Evolutionary conservation across 1,140 invertebrate species (phyloP), one percentile per base, ranked within the genome.

Genomic region (Steinernema khuongi): DNA sequence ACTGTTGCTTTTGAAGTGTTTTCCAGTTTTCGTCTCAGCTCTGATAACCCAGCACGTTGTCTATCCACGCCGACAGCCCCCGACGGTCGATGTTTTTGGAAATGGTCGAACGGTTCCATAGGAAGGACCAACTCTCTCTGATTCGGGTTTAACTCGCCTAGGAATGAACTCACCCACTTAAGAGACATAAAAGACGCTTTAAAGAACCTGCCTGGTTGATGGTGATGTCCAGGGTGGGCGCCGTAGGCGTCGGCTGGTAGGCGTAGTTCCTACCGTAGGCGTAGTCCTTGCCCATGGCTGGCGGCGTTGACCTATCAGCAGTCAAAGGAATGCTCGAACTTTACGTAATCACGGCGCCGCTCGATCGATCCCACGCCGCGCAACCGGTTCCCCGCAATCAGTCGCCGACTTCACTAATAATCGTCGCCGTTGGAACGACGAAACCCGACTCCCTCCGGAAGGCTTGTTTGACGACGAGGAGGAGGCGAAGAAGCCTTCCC

Each of bases 201-300:
- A 14, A 31, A 14, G n/a, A 18, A n/a, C 17, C 7, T 71, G 75
- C 79, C 75, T 80, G 79, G 71, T 80, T 80, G 11, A 80, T 80
- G 32, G 71, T 81, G 18, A 80, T 80, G 33, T 80, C 79, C 70
- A 80, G 70, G 29, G 69, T 74, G 31, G 79, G 79, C 18, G 72
- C 68, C 14, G 66, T 32, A 11, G 79, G 75, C 19, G 79, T 70
- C n/a, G 76, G 72, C 7, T 74, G 44, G 33, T 80, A 80, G 1
- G 44, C 68, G 69, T 79, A 77, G 7, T 70, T 72, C 14, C 78
- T 73, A 43, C 68, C 68, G 72, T 79, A 80, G n/a, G 41, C 44
- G 41, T 77, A 77, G 67, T 77, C 72, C 41, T 77, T 70, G 29
- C 60, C 75, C 75, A n/a, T 60, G 26, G 14, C 50, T 22, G 26